These are phyloP conservation scores for Echiichthys vipera DNA, from an alignment of 2,797 vertebrate genomes.

Conservation along the genomic window DNA sequence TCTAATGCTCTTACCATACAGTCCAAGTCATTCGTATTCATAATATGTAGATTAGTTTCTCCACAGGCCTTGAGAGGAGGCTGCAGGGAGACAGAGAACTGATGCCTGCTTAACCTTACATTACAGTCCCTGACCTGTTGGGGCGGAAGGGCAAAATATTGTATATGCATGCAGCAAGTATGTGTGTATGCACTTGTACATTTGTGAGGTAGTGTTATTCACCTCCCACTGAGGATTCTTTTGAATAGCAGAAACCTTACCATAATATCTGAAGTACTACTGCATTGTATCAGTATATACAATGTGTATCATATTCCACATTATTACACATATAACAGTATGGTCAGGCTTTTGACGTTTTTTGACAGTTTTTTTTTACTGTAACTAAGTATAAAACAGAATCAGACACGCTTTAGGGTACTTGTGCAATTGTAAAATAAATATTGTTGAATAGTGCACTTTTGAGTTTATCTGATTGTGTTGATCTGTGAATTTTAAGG, in stretches of 20 bases:
- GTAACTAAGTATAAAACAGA: no score
- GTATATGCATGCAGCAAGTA: conserved; percentile 16
- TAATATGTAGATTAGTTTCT: conserved; percentile 73
- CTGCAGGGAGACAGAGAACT: conserved; percentile 52
- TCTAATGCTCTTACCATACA: conserved; percentile 52
- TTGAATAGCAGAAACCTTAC: background rate
- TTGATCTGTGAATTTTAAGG: no score
- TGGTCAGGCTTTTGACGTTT: background rate
- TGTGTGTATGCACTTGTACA: conserved; percentile 3
- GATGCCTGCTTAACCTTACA: conserved; percentile 70
- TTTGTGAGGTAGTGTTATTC: conserved; percentile 15
- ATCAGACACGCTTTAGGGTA: no score
- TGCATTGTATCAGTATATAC: background rate
- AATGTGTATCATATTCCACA: no score
- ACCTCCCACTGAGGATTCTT: background rate
- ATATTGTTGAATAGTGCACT: no score
- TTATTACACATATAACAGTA: no score
- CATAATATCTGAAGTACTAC: background rate
- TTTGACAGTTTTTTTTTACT: no score
- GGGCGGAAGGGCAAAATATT: background rate
- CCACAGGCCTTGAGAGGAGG: conserved; percentile 57
- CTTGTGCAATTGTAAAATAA: no score
- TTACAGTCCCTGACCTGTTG: conserved; percentile 63
- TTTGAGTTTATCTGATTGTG: no score
- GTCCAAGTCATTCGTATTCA: conserved; percentile 68